Percentiles rank a stretch among this genome's conserved stretches.
Conservation (phyloP, 2,113 vertebrate genomes). For the Pogonocichla stellata region DNA sequence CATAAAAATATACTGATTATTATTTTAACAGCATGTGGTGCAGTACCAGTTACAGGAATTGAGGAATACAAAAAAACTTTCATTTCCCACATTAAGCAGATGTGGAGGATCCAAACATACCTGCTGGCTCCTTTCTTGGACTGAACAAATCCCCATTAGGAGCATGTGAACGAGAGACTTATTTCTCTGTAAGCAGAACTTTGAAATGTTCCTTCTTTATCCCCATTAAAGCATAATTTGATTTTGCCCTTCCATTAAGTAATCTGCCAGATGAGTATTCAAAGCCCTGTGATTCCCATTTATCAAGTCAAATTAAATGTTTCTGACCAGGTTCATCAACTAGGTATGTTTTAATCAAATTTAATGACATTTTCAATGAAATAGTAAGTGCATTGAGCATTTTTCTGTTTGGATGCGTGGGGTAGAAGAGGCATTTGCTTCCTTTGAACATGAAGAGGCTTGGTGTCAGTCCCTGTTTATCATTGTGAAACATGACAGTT, state of each 20-base stretch:
- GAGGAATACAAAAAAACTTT: neutral
- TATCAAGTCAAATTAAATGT: conserved; percentile 41
- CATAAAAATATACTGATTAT: neutral
- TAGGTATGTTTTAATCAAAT: conserved; percentile 53
- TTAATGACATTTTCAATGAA: conserved; percentile 55
- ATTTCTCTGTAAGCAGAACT: neutral
- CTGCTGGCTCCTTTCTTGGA: neutral
- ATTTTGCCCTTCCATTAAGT: conserved; percentile 3
- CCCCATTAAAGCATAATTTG: neutral
- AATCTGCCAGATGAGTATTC: neutral
- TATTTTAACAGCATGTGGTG: neutral
- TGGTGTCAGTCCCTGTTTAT: conserved; percentile 65
- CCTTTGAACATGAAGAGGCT: conserved; percentile 38
- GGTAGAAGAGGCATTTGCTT: conserved; percentile 23
- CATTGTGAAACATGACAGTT: conserved; percentile 71
- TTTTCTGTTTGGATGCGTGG: conserved; percentile 13
- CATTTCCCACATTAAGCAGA: neutral
- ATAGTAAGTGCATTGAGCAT: neutral
- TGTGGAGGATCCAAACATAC: neutral
- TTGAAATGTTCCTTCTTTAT: neutral
- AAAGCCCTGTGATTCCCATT: conserved; percentile 37
- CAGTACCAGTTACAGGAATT: neutral
- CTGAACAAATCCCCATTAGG: neutral
- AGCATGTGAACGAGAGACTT: neutral
- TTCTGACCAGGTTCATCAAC: conserved; percentile 47